phyloP scores from a whole-genome alignment of 2,888 invertebrate species.

The Liodrosophila aerea region DNA sequence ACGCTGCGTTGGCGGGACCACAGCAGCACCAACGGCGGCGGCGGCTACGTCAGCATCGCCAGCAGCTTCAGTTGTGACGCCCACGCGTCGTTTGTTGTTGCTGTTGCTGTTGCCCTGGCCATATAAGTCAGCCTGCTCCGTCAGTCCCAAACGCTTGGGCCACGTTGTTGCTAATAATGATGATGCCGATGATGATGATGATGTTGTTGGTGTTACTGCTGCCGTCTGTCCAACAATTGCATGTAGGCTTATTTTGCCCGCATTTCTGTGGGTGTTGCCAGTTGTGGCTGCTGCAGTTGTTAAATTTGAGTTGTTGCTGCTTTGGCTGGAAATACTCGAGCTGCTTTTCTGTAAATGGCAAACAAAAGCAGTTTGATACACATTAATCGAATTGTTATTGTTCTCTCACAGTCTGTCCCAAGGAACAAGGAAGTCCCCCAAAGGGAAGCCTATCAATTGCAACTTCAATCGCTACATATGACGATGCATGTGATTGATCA shows the following conservation, averaged over 20 bases:
- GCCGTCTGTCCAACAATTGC: constrained; percentile 77
- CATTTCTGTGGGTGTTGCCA: constrained; percentile 79
- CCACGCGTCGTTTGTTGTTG: constrained; percentile 70
- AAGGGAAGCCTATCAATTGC: constrained; percentile 42
- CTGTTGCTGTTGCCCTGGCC: constrained; percentile 67
- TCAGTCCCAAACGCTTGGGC: constrained; percentile 73
- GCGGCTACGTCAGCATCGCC: constrained; percentile 56
- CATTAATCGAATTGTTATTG: constrained; percentile 26
- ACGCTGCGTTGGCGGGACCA: constrained; percentile 71
- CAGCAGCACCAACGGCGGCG: constrained; percentile 20
- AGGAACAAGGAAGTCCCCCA: constrained; percentile 32
- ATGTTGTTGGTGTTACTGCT: constrained; percentile 43
- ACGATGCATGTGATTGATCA: background rate
- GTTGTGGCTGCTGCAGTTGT: constrained; percentile 61
- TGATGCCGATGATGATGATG: constrained; percentile 51
- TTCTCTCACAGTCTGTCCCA: constrained; percentile 5
- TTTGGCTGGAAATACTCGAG: constrained; percentile 80
- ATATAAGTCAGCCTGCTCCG: constrained; percentile 79
- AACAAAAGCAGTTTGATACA: constrained; percentile 36
- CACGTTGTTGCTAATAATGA: constrained; percentile 54
- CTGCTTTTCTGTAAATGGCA: constrained; percentile 80
- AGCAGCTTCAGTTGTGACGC: constrained; percentile 56
- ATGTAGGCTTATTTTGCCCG: constrained; percentile 81
- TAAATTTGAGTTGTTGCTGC: constrained; percentile 78
- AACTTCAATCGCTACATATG: constrained; percentile 3